A percentile compares a stretch with the other conserved stretches of the same genome.
Conservation (phyloP, 2,113 vertebrate species). For the Uria lomvia region DNA sequence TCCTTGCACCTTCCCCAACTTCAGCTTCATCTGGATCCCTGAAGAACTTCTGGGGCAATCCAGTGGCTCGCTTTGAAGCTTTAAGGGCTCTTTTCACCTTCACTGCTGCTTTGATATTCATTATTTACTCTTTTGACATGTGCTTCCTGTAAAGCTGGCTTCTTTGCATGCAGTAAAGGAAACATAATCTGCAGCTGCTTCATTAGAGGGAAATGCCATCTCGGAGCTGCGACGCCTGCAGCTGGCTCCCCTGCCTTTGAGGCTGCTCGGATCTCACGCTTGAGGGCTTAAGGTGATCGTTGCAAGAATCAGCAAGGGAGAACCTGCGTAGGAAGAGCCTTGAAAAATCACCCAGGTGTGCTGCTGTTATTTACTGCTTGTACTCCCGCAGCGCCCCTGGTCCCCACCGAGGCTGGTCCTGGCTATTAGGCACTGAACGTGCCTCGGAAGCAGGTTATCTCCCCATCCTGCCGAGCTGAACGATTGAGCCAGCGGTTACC, state of each 20-base stretch:
- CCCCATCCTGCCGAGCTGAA: neutral
- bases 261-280: neutral
- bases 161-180: neutral
- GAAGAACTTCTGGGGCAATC: neutral
- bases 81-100: conserved; percentile 8
- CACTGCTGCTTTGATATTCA: conserved; percentile 19
- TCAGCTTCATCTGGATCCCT: neutral
- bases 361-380: neutral
- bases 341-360: neutral
- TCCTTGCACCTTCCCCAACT: neutral
- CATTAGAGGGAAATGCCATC: neutral
- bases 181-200: neutral
- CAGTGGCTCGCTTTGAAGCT: conserved; percentile 7
- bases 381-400: neutral
- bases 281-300: neutral
- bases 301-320: neutral
- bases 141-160: neutral
- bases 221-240: neutral
- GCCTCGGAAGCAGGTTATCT: neutral
- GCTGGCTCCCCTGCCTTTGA: neutral
- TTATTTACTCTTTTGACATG: conserved; percentile 37
- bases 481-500: neutral
- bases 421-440: neutral
- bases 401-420: fast-evolving
- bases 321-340: neutral